Base-by-base conservation (phyloP, 2,113 vertebrate genomes). In the Gasterosteus nipponicus region DNA sequence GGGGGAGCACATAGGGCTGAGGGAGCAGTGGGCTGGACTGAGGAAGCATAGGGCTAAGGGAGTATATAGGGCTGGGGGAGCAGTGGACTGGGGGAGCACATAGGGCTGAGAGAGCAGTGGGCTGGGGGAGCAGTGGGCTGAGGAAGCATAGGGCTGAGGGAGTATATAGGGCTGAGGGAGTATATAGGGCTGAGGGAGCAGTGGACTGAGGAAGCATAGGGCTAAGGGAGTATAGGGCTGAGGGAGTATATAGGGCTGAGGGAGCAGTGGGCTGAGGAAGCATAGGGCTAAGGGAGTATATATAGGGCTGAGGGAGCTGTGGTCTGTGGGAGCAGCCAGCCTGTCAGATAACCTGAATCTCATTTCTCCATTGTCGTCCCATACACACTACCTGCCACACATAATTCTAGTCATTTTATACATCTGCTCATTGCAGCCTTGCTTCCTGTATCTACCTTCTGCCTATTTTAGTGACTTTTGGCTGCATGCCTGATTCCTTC, bases 401-500 rank as follows among this genome's bases (percentile, higher is more conserved):
- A 42, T 69, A 15, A 49, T 69, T 66, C 18, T 11, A 29, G 2
- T 35, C 5, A 53, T 46, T 71, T 61, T 71, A 10, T 41, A 54
- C 10, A 5, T 62, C 35, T 44, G 15, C 58, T 41, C 65, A 22
- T 42, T 66, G 54, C 46, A 69, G 35, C 29, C 56, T 68, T 41
- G 35, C 54, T 77, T 58, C 42, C 51, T 69, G 38, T 18, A 51
- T 56, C 46, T 42, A 31, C 38, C 46, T 41, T 65, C 51, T 74
- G 74, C 56, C 51, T 53, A 64, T 56, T 18, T 65, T 46, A 26
- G 65, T 71, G 75, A 77, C 44, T 70, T 71, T 72, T 89, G 87
- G 81, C 87, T 69, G 75, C 62, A 66, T 86, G 77, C 87, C 77
- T 19, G 67, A 44, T 70, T 7, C 59, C 74, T 69, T 72, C 78